These are phyloP conservation scores for Pseudoatta argentina DNA, from an alignment of 1,140 invertebrate species.

Conservation along the genomic window DNA sequence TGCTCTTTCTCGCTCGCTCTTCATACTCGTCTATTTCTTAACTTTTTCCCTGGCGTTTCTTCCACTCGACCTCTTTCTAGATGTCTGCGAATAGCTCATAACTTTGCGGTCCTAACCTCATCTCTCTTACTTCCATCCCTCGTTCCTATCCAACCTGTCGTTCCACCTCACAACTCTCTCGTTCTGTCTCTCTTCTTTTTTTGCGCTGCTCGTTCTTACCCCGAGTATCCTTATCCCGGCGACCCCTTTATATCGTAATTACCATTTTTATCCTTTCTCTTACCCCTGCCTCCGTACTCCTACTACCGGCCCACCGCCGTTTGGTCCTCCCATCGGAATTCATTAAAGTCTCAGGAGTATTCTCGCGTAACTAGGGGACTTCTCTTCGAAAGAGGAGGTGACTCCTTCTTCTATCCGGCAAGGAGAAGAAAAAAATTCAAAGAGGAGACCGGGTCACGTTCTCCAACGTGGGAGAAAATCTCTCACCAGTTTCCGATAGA, in stretches of 20 bases:
- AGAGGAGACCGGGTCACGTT: slow-evolving; percentile 62
- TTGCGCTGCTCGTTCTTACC: slow-evolving; percentile 57
- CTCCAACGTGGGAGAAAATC: slow-evolving; percentile 60
- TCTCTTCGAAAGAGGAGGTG: slow-evolving; percentile 60
- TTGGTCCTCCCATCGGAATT: slow-evolving; percentile 82
- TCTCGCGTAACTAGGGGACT: slow-evolving; percentile 79
- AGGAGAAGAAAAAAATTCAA: slow-evolving; percentile 63
- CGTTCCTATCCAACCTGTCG: slow-evolving; percentile 13
- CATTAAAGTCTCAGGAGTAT: slow-evolving; percentile 82
- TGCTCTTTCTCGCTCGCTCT: slow-evolving; percentile 5
- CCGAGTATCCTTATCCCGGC: slow-evolving; percentile 79
- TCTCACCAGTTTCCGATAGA: slow-evolving; percentile 41
- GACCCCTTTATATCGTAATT: slow-evolving; percentile 85
- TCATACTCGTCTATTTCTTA: slow-evolving; percentile 28
- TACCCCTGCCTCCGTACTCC: slow-evolving; percentile 58
- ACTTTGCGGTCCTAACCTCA: slow-evolving; percentile 72
- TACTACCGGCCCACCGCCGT: slow-evolving; percentile 55
- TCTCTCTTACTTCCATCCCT: slow-evolving; percentile 36
- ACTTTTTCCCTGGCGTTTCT: slow-evolving; percentile 51
- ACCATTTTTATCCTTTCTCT: slow-evolving; percentile 84
- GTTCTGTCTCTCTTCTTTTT: slow-evolving; percentile 16
- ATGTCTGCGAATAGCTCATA: slow-evolving; percentile 73
- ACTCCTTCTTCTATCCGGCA: slow-evolving; percentile 47
- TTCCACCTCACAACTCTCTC: background rate
- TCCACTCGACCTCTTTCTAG: slow-evolving; percentile 55